Base-by-base conservation (phyloP, 1,140 invertebrate species). In the Riptortus pedestris region DNA sequence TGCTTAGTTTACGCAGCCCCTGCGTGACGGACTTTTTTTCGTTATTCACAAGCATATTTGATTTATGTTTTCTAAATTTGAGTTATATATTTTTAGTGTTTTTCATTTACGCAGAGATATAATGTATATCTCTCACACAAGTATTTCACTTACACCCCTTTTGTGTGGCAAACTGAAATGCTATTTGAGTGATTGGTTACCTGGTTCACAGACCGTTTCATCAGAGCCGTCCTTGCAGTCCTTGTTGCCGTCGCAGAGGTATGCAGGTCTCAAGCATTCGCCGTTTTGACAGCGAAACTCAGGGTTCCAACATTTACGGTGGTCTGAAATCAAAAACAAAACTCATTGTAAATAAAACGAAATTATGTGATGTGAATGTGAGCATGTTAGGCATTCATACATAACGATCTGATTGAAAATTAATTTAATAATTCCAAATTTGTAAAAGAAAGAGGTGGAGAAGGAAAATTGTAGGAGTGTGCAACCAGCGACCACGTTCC, bases 231-330 rank as follows among this genome's bases (percentile, higher is more conserved):
- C 76, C 3, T 69, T 67, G 63, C 76, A 78, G 60, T 77, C 71
- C 1, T 60, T 28, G 16, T 61, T 60, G 0, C 74, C 74, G 66
- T 80, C 78, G 67, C 78, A 80, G 2, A 76, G 64, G 61, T 72
- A 74, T 28, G 73, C 74, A 5, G 71, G 69, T 12, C 73, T 61
- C 4, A 79, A 73, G 66, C 79, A 80, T 64, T 77, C 72, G 0
- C 74, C 75, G 68, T 76, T 79, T 14, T 68, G 52, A 66, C 78
- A 80, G 22, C 55, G 59, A 64, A 75, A 78, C 63, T 79, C 72
- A 9, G 64, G 45, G 18, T 72, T 71, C 75, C 75, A 78, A 63
- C 77, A 78, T 7, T 69, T 62, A 18, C 76, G 69, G 61, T 73
- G 71, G 29, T 24, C 70, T 71, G 60, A 4, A 69, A 67, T 18